Conservation (phyloP, 2,797 vertebrate genomes). For the Lepidocolaptes lacrymiger region DNA sequence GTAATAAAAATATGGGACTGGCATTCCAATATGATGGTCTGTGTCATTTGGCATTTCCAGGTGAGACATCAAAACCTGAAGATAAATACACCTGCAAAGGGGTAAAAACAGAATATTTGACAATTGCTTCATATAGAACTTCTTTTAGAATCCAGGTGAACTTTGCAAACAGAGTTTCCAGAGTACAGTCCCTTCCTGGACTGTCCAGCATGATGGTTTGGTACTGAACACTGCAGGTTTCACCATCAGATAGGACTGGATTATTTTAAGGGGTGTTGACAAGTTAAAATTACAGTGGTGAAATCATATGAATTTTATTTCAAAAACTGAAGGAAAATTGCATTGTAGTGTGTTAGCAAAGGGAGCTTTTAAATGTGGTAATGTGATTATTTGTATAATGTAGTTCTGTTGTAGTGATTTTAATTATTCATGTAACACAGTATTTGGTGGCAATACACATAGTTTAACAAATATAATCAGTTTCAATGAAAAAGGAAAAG, state of each 20-base stretch:
- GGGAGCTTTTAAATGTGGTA: background rate
- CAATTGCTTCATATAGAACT: background rate
- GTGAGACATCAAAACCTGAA: background rate
- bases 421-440: background rate
- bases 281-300: background rate
- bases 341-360: background rate
- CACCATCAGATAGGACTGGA: background rate
- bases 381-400: background rate
- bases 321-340: background rate
- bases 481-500: background rate
- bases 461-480: constrained; percentile 23
- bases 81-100: background rate
- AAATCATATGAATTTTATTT: background rate
- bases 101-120: background rate
- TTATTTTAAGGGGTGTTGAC: background rate
- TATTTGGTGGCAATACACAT: background rate
- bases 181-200: background rate
- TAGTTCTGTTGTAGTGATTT: background rate
- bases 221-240: background rate
- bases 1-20: background rate
- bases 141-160: background rate
- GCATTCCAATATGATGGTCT: background rate
- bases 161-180: background rate
- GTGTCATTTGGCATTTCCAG: background rate
- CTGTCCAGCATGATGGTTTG: background rate